phyloP scores from a whole-genome alignment of 2,888 invertebrate genomes.

The Eristalis arbustorum region DNA sequence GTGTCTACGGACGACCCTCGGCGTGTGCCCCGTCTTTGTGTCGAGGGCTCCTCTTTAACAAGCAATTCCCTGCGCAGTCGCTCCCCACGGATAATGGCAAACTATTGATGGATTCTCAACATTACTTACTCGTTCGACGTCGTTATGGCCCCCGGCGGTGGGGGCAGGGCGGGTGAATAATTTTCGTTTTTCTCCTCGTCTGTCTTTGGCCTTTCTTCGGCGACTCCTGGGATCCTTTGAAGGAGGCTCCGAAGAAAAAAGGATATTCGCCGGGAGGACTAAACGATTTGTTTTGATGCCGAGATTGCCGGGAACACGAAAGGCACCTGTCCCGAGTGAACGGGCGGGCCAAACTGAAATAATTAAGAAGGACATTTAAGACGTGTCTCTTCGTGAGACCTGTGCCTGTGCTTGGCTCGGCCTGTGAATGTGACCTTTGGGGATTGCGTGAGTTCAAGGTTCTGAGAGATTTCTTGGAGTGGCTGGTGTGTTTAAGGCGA shows the following conservation, averaged over 20 bases:
- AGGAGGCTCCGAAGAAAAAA: neutral
- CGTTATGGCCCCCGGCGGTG: slow-evolving; percentile 25
- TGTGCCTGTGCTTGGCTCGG: neutral
- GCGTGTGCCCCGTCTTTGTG: neutral
- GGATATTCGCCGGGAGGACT: neutral
- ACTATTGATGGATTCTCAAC: slow-evolving; percentile 64
- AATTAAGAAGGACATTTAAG: slow-evolving; percentile 14
- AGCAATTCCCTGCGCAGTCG: neutral
- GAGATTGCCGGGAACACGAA: neutral
- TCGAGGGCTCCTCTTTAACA: neutral
- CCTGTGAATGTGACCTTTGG: neutral
- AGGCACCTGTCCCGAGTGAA: neutral
- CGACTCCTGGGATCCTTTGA: neutral
- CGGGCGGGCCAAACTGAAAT: neutral
- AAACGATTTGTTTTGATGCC: slow-evolving; percentile 21
- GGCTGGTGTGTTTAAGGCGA: neutral
- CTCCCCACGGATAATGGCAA: slow-evolving; percentile 48
- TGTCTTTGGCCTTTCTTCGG: neutral
- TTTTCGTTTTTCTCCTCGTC: neutral
- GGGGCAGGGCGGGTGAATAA: slow-evolving; percentile 15
- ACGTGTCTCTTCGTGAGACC: neutral
- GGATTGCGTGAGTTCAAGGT: neutral
- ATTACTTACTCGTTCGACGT: slow-evolving; percentile 65
- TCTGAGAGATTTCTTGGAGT: neutral
- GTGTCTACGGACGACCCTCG: neutral